phyloP scores from a whole-genome alignment of 1,140 invertebrate species.

The Marisa cornuarietis region DNA sequence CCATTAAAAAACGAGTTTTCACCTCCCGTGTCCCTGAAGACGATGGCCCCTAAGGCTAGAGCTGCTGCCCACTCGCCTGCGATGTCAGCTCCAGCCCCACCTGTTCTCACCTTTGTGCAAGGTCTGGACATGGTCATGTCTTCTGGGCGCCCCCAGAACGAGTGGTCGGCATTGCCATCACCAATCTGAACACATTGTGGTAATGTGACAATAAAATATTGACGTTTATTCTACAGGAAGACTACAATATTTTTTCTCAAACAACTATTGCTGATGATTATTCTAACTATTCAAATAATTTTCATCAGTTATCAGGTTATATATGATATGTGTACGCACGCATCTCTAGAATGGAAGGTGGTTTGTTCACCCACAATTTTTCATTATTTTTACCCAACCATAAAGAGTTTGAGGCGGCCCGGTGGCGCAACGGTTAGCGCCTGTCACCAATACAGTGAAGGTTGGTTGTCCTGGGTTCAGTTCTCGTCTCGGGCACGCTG shows the following conservation, averaged over 20 bases:
- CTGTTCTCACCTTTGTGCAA: slow-evolving; percentile 71
- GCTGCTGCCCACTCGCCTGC: slow-evolving; percentile 74
- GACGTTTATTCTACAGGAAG: neutral
- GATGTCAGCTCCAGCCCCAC: slow-evolving; percentile 72
- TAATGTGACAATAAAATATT: neutral
- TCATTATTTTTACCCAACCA: too few species aligned
- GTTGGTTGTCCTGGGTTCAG: too few species aligned
- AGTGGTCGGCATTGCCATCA: slow-evolving; percentile 47
- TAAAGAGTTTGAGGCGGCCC: too few species aligned
- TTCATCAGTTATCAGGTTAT: neutral
- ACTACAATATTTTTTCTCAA: neutral
- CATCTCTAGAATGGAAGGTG: neutral
- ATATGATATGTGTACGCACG: neutral
- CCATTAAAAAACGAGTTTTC: slow-evolving; percentile 58
- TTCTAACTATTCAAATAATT: neutral
- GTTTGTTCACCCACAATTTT: too few species aligned
- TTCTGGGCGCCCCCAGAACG: slow-evolving; percentile 61
- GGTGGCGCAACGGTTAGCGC: too few species aligned
- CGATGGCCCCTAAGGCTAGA: slow-evolving; percentile 68
- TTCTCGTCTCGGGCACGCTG: too few species aligned
- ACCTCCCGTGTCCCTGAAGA: slow-evolving; percentile 63
- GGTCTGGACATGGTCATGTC: slow-evolving; percentile 73
- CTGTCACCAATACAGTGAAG: too few species aligned
- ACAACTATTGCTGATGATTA: neutral
- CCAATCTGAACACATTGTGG: slow-evolving; percentile 58